A percentile compares a stretch with the other conserved stretches of the same genome.
Evolutionary conservation across 2,888 invertebrate genomes (phyloP).

Genomic region (Drosophila greeni): DNA sequence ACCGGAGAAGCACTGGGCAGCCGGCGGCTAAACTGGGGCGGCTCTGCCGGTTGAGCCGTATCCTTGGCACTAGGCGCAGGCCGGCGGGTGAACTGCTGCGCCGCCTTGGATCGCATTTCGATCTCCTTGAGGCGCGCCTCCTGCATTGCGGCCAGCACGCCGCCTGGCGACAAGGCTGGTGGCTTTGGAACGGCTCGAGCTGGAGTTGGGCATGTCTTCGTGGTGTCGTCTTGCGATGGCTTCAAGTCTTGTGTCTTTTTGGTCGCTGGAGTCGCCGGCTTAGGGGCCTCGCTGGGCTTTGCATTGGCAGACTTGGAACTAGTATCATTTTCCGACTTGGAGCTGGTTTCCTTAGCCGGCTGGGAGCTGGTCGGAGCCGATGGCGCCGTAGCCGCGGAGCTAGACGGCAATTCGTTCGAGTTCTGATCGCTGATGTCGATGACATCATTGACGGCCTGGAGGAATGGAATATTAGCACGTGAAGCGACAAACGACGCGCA

Average conservation of each 20-base stretch:
- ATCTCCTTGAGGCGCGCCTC: slow-evolving; percentile 7
- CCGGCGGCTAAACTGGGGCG: slow-evolving; percentile 2
- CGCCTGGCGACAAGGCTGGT: neutral
- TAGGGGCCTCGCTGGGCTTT: neutral
- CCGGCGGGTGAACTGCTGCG: neutral
- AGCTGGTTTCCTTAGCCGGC: too few species aligned
- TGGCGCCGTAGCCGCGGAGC: neutral
- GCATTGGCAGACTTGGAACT: neutral
- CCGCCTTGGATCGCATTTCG: neutral
- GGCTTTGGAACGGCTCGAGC: neutral
- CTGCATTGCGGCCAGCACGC: slow-evolving; percentile 20
- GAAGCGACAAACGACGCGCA: neutral
- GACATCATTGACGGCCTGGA: neutral
- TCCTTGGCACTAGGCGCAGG: neutral
- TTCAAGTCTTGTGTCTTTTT: neutral
- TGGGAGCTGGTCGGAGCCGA: too few species aligned
- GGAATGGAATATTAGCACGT: neutral
- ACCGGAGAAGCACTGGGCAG: neutral
- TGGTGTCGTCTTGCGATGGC: neutral
- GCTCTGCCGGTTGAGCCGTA: neutral
- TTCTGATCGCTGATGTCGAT: slow-evolving; percentile 1
- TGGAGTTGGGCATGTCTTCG: neutral
- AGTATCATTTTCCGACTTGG: neutral
- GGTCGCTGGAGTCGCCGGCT: neutral
- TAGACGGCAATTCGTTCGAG: neutral